Conservation (phyloP, 2,888 invertebrate genomes). For the Catocala sponsa region DNA sequence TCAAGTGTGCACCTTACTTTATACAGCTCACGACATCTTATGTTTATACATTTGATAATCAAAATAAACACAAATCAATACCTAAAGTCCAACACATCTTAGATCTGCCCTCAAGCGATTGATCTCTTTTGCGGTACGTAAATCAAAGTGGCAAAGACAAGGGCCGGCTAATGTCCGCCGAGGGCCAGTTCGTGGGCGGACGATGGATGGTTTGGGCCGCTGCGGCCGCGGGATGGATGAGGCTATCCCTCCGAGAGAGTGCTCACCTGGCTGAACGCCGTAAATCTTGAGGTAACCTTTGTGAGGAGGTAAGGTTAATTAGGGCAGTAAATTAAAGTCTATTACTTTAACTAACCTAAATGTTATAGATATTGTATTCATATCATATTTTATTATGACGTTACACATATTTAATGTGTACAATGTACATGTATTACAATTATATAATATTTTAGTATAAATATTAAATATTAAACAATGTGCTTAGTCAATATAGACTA, state of each 20-base stretch:
- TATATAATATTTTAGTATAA: no score
- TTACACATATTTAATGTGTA: no score
- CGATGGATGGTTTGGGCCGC: slow-evolving; percentile 42
- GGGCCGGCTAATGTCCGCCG: slow-evolving; percentile 74
- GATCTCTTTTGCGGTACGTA: slow-evolving; percentile 75
- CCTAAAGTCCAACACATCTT: slow-evolving; percentile 32
- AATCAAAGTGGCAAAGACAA: slow-evolving; percentile 81
- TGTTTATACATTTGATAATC: neutral
- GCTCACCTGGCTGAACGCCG: slow-evolving; percentile 48
- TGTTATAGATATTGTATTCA: no score
- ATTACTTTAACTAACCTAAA: no score
- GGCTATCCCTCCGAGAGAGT: slow-evolving; percentile 42
- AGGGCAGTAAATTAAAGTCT: neutral
- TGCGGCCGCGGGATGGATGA: slow-evolving; percentile 44
- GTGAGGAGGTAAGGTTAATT: slow-evolving; percentile 29
- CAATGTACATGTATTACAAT: no score
- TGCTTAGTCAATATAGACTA: no score
- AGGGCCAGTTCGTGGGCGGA: slow-evolving; percentile 54
- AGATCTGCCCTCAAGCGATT: slow-evolving; percentile 67
- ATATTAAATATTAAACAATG: no score
- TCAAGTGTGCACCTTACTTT: no score
- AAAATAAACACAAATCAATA: slow-evolving; percentile 29
- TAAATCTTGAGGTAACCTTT: slow-evolving; percentile 50
- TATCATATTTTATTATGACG: no score
- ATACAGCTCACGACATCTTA: no score